Evolutionary conservation across 1,140 invertebrate genomes (phyloP).

Genomic region (Zophobas morio): DNA sequence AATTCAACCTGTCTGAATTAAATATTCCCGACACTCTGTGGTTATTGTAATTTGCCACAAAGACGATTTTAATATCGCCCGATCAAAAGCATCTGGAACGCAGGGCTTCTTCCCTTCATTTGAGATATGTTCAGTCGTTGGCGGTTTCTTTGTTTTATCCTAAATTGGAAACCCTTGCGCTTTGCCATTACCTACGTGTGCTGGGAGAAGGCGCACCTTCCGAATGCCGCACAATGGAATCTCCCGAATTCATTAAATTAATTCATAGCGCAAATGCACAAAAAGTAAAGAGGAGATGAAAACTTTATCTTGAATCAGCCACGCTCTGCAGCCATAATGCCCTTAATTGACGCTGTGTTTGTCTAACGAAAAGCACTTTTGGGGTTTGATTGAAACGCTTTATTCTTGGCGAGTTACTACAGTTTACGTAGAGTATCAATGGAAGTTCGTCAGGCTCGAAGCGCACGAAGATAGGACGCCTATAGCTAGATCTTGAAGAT

Average conservation of each 20-base stretch:
- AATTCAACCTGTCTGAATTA: slow-evolving; percentile 17
- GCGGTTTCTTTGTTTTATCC: slow-evolving; percentile 21
- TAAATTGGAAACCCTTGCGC: slow-evolving; percentile 6
- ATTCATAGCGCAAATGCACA: slow-evolving; percentile 11
- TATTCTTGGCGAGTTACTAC: slow-evolving; percentile 5
- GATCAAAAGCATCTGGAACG: slow-evolving; percentile 32
- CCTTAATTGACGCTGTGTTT: slow-evolving; percentile 32
- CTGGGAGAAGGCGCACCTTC: background rate
- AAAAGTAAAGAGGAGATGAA: slow-evolving; percentile 10
- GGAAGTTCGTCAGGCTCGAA: background rate
- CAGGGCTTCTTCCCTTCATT: slow-evolving; percentile 22
- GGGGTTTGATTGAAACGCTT: slow-evolving; percentile 19
- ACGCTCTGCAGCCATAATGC: slow-evolving; percentile 5
- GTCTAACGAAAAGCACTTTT: slow-evolving; percentile 28
- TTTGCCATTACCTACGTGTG: slow-evolving; percentile 3
- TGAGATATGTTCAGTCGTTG: slow-evolving; percentile 12
- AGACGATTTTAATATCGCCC: slow-evolving; percentile 6
- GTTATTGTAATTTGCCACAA: slow-evolving; percentile 9
- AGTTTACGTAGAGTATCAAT: slow-evolving; percentile 8
- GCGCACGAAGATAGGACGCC: background rate
- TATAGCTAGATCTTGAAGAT: background rate
- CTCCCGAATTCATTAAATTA: slow-evolving; percentile 14
- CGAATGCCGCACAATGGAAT: background rate
- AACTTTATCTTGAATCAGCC: slow-evolving; percentile 3
- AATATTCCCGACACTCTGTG: slow-evolving; percentile 13